These are phyloP conservation scores for Erpetoichthys calabaricus DNA, from an alignment of 2,797 vertebrate species.

Conservation along the genomic window DNA sequence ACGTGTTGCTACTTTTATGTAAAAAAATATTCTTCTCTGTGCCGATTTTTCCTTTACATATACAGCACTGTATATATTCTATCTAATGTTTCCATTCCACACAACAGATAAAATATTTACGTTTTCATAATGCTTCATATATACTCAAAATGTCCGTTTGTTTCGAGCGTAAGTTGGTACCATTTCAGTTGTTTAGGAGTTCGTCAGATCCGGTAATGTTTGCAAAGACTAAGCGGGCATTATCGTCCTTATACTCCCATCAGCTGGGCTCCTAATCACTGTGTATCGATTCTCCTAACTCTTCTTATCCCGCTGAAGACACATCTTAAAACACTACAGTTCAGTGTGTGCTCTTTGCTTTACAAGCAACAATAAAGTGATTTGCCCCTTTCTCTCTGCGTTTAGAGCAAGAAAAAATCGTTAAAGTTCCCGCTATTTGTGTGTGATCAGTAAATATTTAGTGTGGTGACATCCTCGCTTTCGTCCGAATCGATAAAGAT, in stretches of 20 bases:
- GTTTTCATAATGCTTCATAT: too few relatives aligned
- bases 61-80: too few relatives aligned
- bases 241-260: conserved; percentile 6
- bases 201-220: too few relatives aligned
- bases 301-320: conserved; percentile 72
- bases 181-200: too few relatives aligned
- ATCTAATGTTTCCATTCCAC: too few relatives aligned
- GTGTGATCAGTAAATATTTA: conserved; percentile 98
- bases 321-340: conserved; percentile 65
- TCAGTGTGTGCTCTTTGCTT: conserved; percentile 71
- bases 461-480: conserved; percentile 76
- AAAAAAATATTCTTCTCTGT: too few relatives aligned
- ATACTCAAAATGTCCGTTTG: too few relatives aligned
- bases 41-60: too few relatives aligned
- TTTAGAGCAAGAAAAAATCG: conserved; percentile 70
- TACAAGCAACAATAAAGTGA: conserved; percentile 89
- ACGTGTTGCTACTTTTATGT: too few relatives aligned
- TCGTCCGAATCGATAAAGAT: conserved; percentile 75
- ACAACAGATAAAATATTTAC: too few relatives aligned
- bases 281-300: conserved; percentile 78
- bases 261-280: conserved; percentile 61
- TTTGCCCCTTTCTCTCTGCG: conserved; percentile 67
- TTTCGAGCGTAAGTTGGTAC: too few relatives aligned
- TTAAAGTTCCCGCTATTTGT: conserved; percentile 77
- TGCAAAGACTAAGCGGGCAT: too few relatives aligned